phyloP scores from a whole-genome alignment of 2,113 vertebrate genomes.

The Paralichthys olivaceus region DNA sequence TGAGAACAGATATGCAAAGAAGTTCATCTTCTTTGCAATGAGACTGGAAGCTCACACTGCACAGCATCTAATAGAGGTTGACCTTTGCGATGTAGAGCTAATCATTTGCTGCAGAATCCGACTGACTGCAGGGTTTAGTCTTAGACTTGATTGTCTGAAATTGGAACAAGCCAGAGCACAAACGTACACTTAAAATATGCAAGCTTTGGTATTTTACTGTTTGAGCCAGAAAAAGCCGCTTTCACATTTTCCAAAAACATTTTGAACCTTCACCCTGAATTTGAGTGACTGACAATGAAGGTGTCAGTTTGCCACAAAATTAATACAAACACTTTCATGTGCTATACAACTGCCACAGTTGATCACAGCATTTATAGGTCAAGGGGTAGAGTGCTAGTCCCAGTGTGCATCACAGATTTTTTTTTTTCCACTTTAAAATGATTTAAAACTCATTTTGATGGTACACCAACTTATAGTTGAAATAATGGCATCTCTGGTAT shows the following conservation, averaged over 20 bases:
- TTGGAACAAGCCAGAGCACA: neutral
- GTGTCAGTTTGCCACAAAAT: no score
- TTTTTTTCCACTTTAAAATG: no score
- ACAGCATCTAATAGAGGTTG: slow-evolving; percentile 25
- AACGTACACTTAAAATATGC: neutral
- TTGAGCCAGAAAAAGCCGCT: neutral
- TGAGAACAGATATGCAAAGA: slow-evolving; percentile 48
- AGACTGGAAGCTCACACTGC: slow-evolving; percentile 24
- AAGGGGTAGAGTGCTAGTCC: no score
- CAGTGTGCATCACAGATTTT: no score
- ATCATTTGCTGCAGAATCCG: slow-evolving; percentile 23
- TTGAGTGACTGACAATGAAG: no score
- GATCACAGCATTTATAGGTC: no score
- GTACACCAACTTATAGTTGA: no score
- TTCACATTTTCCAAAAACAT: neutral
- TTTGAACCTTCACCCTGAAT: no score
- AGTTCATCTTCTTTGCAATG: slow-evolving; percentile 50
- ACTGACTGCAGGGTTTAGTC: neutral
- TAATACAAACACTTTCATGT: no score
- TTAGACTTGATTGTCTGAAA: neutral
- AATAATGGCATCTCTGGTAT: no score
- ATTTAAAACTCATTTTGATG: no score
- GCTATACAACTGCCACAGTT: no score
- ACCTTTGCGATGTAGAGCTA: slow-evolving; percentile 22
- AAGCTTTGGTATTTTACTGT: neutral